Percentiles rank a stretch among this genome's conserved stretches.
Conservation (phyloP, 2,888 invertebrate genomes). For the Leptarthrus brevirostris region DNA sequence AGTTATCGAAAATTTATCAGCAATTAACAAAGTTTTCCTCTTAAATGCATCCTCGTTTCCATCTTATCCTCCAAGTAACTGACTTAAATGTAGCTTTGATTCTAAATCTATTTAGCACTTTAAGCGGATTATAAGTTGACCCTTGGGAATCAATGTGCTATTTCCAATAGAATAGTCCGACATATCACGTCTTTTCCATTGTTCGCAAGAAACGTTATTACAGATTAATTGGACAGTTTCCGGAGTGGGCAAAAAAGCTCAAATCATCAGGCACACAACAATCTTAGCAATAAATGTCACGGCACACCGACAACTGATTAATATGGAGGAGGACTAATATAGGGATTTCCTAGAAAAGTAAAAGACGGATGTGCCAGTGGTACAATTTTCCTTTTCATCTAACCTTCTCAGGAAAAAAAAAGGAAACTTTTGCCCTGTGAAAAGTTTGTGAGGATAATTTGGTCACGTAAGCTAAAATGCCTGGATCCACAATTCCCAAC, state of each 20-base stretch:
- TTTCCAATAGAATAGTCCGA: not conserved
- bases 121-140: not conserved
- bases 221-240: not conserved
- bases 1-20: no score
- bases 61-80: no score
- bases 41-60: no score
- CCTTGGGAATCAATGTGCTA: no score
- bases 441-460: constrained; percentile 15
- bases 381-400: not conserved
- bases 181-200: not conserved
- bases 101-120: no score
- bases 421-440: not conserved
- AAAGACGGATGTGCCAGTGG: not conserved
- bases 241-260: no score
- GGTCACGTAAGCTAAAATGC: constrained; percentile 17
- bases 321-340: no score
- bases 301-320: constrained; percentile 10
- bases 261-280: not conserved
- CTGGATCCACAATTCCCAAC: not conserved
- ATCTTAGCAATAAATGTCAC: not conserved
- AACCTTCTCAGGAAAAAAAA: not conserved
- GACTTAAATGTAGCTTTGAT: no score
- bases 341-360: not conserved
- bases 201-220: not conserved
- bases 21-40: no score